Evolutionary conservation across 2,888 invertebrate species (phyloP).

Genomic region (Brachypalpus laphriformis): DNA sequence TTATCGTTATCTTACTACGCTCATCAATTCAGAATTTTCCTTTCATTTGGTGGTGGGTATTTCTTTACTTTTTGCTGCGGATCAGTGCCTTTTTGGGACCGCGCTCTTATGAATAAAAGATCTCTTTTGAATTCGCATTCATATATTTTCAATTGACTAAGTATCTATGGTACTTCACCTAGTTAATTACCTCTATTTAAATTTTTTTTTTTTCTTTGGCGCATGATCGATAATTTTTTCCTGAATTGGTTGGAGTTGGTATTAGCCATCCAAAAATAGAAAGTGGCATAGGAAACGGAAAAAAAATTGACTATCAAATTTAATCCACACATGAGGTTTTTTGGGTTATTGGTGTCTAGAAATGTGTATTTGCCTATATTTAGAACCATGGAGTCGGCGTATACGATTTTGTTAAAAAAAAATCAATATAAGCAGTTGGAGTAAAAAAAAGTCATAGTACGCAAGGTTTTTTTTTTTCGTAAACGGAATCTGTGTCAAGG

Average conservation of each 20-base stretch:
- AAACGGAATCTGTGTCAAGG: slow-evolving; percentile 46
- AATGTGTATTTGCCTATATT: slow-evolving; percentile 36
- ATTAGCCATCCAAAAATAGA: background rate
- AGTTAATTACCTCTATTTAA: slow-evolving; percentile 7
- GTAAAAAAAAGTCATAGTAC: background rate
- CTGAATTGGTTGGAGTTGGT: background rate
- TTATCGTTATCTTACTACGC: background rate
- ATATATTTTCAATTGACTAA: background rate
- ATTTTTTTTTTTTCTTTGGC: slow-evolving; percentile 4
- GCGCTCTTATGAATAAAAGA: background rate
- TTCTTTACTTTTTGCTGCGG: too few species aligned
- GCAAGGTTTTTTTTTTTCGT: background rate
- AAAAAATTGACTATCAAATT: background rate
- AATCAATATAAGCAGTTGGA: slow-evolving; percentile 51
- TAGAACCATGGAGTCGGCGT: slow-evolving; percentile 64
- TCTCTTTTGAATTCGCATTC: background rate
- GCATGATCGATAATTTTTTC: slow-evolving; percentile 54
- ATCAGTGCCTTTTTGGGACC: background rate
- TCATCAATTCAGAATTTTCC: slow-evolving; percentile 7
- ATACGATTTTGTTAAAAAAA: slow-evolving; percentile 18
- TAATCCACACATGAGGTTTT: background rate
- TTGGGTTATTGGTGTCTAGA: background rate
- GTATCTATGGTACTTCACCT: background rate
- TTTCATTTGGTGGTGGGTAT: too few species aligned
- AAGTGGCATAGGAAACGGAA: background rate